These are phyloP conservation scores for Prunella himalayana DNA, from an alignment of 2,113 vertebrate genomes.

Conservation along the genomic window DNA sequence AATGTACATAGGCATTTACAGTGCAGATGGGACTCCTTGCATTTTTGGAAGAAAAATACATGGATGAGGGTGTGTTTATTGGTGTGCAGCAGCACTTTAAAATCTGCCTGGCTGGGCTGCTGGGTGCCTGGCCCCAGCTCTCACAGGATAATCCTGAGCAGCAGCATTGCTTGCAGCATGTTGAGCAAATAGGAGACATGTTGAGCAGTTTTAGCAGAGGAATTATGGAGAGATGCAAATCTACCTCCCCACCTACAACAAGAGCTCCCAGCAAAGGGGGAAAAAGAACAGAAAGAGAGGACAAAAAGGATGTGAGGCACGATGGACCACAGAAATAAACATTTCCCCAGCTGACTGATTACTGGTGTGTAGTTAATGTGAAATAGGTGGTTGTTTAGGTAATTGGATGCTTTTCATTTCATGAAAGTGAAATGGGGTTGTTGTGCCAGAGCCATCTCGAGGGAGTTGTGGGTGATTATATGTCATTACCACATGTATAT, in stretches of 20 bases:
- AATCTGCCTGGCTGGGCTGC: neutral
- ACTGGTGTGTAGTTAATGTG: conserved; percentile 63
- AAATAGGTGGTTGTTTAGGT: conserved; percentile 65
- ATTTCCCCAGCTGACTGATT: conserved; percentile 43
- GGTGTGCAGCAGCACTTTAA: neutral
- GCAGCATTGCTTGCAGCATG: neutral
- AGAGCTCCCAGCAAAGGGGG: neutral
- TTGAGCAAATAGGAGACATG: neutral
- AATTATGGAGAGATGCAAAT: neutral
- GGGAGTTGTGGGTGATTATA: conserved; percentile 59
- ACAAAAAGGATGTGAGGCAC: conserved; percentile 5
- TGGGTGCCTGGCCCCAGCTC: neutral
- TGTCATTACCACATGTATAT: conserved; percentile 57
- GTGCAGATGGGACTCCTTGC: conserved; percentile 2
- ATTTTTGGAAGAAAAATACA: neutral
- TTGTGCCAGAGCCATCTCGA: conserved; percentile 38
- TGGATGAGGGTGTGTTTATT: neutral
- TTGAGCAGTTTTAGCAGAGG: neutral
- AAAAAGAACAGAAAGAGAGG: neutral
- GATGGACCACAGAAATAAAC: neutral
- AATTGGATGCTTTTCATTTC: conserved; percentile 66
- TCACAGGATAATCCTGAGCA: neutral
- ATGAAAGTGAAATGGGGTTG: conserved; percentile 46
- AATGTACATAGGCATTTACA: neutral
- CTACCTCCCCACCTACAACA: neutral